Percentiles rank a stretch among this genome's conserved stretches.
Conservation (phyloP, 2,888 invertebrate species). For the Fragum sueziense region DNA sequence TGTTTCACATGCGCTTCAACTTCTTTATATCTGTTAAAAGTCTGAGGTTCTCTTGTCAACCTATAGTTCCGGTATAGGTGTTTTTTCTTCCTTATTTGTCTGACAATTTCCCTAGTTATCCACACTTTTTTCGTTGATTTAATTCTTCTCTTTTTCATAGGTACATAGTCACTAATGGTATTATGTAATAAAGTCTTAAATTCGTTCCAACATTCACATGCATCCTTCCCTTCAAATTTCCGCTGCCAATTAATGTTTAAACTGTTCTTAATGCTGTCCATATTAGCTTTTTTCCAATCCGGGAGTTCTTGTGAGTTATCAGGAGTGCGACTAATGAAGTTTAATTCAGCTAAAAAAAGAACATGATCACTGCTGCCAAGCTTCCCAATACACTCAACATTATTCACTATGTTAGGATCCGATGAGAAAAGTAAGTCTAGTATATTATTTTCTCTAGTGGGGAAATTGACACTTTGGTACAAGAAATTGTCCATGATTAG, state of each 20-base stretch:
- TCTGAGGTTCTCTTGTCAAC: constrained; percentile 21
- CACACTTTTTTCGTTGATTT: constrained; percentile 11
- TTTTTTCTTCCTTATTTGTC: too few relatives aligned
- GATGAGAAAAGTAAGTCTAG: constrained; percentile 1
- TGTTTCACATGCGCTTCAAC: constrained; percentile 22
- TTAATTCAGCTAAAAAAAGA: constrained; percentile 2
- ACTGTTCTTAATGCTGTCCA: neutral
- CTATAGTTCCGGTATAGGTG: constrained; percentile 17
- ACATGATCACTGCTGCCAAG: constrained; percentile 24
- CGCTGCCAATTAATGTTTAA: neutral
- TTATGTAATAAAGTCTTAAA: too few relatives aligned
- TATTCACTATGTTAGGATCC: constrained; percentile 19
- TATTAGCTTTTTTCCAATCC: constrained; percentile 23
- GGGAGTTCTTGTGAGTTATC: constrained; percentile 16
- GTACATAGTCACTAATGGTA: too few relatives aligned
- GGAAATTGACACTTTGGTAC: too few relatives aligned
- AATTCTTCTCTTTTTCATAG: neutral
- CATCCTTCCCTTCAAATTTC: too few relatives aligned
- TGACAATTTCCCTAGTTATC: too few relatives aligned
- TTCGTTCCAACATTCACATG: too few relatives aligned
- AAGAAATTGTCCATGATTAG: too few relatives aligned
- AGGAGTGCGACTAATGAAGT: neutral
- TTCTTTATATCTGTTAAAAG: constrained; percentile 14
- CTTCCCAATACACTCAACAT: constrained; percentile 10
- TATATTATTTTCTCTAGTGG: neutral